Base-by-base conservation (phyloP, 2,888 invertebrate genomes). In the Blomia tropicalis region DNA sequence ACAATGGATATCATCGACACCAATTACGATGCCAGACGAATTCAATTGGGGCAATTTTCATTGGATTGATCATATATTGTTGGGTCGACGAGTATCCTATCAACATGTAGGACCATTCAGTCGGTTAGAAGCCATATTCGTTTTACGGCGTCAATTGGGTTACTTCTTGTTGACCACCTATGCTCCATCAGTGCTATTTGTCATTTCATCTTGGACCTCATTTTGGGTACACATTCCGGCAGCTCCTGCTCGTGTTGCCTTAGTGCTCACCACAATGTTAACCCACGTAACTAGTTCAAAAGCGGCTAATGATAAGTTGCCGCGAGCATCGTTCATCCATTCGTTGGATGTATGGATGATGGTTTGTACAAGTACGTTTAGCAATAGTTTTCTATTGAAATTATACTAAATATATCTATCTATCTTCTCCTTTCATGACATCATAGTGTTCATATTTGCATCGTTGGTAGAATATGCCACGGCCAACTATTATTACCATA, bases 151-250 rank as follows among this genome's bases (percentile, higher is more conserved):
- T 2, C 66, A 68, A 63, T 66, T 68, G 7, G 64, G 64, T 2
- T 66, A 67, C 30, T 68, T 66, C 44, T 19, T 68, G 4, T 43
- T 68, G 44, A 67, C 67, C 47, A 63, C 66, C 4, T 68, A 68
- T 36, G 56, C 68, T 2, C 68, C 68, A 1, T 63, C 65, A 2
- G 63, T 65, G 2, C 41, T 67, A 4, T 68, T 68, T 47, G 68
- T 68, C 1, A 64, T 68, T 2, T 66, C 66, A 2, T 68, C 68
- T 0, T 68, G 68, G 68, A 53, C 66, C 1, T 67, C 67, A 3
- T 66, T 68, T 41, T 68, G 67, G 67, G 63, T 68, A 4, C 66
- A 68, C 30, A 67, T 68, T 30, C 67, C 67, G 14, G 68, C 68
- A 7, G 68, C 68, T 11, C 68, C 68, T 2, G 68, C 68, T 4